Evolutionary conservation across 2,113 vertebrate genomes (phyloP).

Genomic region (Erpornis zantholeuca): DNA sequence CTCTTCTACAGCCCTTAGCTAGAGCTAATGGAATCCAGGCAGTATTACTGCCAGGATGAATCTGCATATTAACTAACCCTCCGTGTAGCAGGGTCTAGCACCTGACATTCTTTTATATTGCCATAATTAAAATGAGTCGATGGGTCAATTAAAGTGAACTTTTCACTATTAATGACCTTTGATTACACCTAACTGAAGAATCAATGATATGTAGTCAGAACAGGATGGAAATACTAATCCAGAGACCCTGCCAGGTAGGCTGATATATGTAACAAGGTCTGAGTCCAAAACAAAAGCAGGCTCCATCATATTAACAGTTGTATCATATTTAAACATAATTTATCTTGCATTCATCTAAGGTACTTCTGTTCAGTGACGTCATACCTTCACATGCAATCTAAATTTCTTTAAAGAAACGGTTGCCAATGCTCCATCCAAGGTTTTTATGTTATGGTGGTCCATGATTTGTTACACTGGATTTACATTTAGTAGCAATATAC

Average conservation of each 20-base stretch:
- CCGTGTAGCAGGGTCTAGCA: background rate
- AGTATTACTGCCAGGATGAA: background rate
- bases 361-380: background rate
- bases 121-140: conserved; percentile 18
- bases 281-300: background rate
- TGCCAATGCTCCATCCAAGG: background rate
- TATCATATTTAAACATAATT: background rate
- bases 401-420: background rate
- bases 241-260: background rate
- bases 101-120: background rate
- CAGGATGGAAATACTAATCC: background rate
- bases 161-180: conserved; percentile 43
- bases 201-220: background rate
- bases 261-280: background rate
- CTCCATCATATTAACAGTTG: background rate
- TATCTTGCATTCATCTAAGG: background rate
- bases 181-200: conserved; percentile 4
- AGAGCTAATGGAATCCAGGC: background rate
- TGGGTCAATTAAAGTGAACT: conserved; percentile 23
- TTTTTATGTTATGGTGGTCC: background rate
- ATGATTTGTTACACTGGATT: background rate
- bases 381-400: background rate
- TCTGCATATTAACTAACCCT: background rate
- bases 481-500: background rate
- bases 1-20: background rate